A percentile compares a stretch with the other conserved stretches of the same genome.
phyloP scores from a whole-genome alignment of 2,797 vertebrate genomes.

The Cyprinella venusta region DNA sequence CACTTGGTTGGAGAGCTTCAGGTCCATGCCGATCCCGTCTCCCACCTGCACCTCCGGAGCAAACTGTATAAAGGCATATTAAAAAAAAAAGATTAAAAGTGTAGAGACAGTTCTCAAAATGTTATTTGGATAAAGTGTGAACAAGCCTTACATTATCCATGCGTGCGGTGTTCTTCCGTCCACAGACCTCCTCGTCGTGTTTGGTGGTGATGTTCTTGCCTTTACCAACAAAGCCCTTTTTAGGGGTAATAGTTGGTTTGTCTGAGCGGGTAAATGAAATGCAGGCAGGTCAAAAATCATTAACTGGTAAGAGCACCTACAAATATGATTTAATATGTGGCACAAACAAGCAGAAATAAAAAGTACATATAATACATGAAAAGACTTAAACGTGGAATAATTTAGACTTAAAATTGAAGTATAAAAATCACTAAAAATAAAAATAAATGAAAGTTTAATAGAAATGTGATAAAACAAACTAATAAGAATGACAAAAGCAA shows the following conservation, averaged over 20 bases:
- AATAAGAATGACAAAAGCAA: background rate
- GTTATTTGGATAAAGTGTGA: background rate
- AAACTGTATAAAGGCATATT: slow-evolving; percentile 78
- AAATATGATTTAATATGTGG: background rate
- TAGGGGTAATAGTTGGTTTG: slow-evolving; percentile 88
- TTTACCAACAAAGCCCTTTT: slow-evolving; percentile 90
- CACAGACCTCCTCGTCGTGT: slow-evolving; percentile 91
- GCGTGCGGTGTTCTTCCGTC: slow-evolving; percentile 94
- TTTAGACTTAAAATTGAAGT: background rate
- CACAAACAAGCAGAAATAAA: background rate
- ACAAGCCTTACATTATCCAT: slow-evolving; percentile 91
- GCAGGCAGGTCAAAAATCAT: background rate
- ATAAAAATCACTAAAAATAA: background rate
- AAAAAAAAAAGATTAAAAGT: background rate
- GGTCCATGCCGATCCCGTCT: slow-evolving; percentile 94
- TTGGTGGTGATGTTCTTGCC: slow-evolving; percentile 98
- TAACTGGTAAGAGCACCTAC: background rate
- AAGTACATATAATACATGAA: background rate
- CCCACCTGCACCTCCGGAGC: slow-evolving; percentile 93
- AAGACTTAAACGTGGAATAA: background rate
- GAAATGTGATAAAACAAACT: background rate
- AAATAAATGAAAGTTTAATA: background rate
- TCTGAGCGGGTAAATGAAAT: slow-evolving; percentile 69
- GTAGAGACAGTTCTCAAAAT: background rate
- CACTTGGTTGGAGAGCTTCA: slow-evolving; percentile 95